Evolutionary conservation across 2,888 invertebrate genomes (phyloP), one percentile per base, ranked within the genome.

Genomic region (Lysandra coridon): DNA sequence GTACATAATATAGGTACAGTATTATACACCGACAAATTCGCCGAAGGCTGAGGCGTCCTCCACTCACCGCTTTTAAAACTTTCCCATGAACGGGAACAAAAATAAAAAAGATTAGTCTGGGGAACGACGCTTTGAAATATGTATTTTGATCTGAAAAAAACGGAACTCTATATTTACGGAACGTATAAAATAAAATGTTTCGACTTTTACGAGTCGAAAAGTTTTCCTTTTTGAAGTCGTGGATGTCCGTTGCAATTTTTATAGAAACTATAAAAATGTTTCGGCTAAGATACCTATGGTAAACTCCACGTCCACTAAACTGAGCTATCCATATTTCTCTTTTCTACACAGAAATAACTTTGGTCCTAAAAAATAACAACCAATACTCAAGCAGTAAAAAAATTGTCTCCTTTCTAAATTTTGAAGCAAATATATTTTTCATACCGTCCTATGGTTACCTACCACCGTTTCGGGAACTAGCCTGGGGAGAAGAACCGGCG

Each of bases 1-100:
- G 23, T 62, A 62, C 7, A 14, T 37, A 37, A 37, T 37, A 2
- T 37, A 64, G 23, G 23, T 40, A 75, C 44, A n/a, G 2, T 2
- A 53, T 2, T 17, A 53, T 14, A 30, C 44, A 75, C 12, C 76
- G 76, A 76, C 53, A 33, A 76, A 53, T 33, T 57, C 76, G 17
- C 49, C 33, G 76, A 53, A 76, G 76, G 53, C 49, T 76, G 37
- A 76, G 75, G 75, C 76, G 76, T 76, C 53, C 53, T 75, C 75
- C 44, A 30, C n/a, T 33, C 76, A 53, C 49, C 44, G 76, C 76
- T 76, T 76, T 76, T 76, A 57, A 76, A 76, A 76, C 76, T 76
- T 76, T 57, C 76, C 53, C 49, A 57, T 12, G 75, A 53, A 75
- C 73, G 10, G 33, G 30, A 33, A 53, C 49, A 57, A 76, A 76